These are phyloP conservation scores for Mesoligia furuncula DNA, from an alignment of 2,888 invertebrate species.

Conservation along the genomic window DNA sequence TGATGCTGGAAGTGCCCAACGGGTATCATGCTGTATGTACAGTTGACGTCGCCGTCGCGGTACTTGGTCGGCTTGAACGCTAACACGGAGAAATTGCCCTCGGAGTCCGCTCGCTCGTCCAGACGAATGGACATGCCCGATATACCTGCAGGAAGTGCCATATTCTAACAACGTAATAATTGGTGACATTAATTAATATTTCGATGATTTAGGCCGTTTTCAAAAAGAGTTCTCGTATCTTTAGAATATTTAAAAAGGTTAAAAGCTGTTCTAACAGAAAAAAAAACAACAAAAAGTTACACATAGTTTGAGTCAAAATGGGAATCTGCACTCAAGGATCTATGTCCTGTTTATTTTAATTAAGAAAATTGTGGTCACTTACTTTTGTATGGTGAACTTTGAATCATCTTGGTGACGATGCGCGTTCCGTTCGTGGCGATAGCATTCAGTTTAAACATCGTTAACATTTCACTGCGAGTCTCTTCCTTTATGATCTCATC, in stretches of 20 bases:
- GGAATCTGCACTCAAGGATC: background rate
- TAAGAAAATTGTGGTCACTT: conserved; percentile 80
- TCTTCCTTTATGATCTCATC: conserved; percentile 92
- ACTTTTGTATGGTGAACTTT: conserved; percentile 96
- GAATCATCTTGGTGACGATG: conserved; percentile 96
- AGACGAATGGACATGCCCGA: conserved; percentile 98
- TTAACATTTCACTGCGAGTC: conserved; percentile 85
- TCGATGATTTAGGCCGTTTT: background rate
- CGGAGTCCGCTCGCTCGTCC: conserved; percentile 98
- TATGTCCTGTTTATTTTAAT: background rate
- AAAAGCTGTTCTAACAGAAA: background rate
- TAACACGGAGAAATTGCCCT: conserved; percentile 98
- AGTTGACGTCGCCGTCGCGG: conserved; percentile 89
- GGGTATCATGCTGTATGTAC: conserved; percentile 94
- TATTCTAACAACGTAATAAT: conserved; percentile 33
- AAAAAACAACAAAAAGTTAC: background rate
- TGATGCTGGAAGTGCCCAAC: conserved; percentile 95
- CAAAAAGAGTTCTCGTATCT: background rate
- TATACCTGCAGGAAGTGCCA: conserved; percentile 92
- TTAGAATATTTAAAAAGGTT: background rate
- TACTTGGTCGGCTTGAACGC: conserved; percentile 92
- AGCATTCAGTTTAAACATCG: conserved; percentile 91
- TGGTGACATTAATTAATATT: conserved; percentile 13
- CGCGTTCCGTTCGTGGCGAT: conserved; percentile 96
- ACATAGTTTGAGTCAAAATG: background rate